Conservation (phyloP, 2,888 invertebrate species). For the Athalia rosae region DNA sequence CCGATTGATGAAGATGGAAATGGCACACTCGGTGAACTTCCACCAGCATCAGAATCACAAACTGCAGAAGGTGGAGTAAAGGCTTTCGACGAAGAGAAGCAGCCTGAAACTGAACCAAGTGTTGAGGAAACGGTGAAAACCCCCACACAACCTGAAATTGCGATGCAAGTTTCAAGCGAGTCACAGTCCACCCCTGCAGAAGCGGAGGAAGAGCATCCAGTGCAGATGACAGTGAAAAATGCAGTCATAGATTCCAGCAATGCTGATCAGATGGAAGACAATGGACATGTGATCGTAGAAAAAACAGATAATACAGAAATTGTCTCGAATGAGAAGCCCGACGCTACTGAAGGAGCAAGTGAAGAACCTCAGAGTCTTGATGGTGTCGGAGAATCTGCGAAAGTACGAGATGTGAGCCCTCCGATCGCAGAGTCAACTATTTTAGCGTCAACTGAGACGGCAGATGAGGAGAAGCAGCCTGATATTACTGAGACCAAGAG, state of each 20-base stretch:
- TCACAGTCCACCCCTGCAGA: background rate
- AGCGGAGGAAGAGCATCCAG: background rate
- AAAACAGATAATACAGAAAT: slow-evolving; percentile 2
- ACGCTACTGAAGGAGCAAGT: background rate
- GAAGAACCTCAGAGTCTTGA: slow-evolving; percentile 13
- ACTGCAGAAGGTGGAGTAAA: background rate
- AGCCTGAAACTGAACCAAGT: background rate
- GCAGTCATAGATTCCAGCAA: slow-evolving; percentile 1
- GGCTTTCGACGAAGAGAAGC: background rate
- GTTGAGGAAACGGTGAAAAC: slow-evolving; percentile 3
- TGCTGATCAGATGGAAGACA: slow-evolving; percentile 7
- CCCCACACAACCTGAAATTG: slow-evolving; percentile 12
- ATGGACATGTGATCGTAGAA: background rate
- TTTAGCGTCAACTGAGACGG: background rate
- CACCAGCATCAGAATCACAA: background rate
- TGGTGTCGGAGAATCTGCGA: background rate
- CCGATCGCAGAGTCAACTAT: background rate
- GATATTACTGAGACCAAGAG: background rate
- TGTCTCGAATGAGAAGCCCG: background rate
- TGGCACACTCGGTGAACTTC: background rate
- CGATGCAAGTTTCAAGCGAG: slow-evolving; percentile 4
- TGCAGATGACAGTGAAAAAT: background rate
- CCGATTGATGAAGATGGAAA: background rate
- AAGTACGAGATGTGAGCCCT: background rate
- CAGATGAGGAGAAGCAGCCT: background rate